These are phyloP conservation scores for Melanotaenia parkinsoni DNA, from an alignment of 2,797 vertebrate species.

Conservation along the genomic window DNA sequence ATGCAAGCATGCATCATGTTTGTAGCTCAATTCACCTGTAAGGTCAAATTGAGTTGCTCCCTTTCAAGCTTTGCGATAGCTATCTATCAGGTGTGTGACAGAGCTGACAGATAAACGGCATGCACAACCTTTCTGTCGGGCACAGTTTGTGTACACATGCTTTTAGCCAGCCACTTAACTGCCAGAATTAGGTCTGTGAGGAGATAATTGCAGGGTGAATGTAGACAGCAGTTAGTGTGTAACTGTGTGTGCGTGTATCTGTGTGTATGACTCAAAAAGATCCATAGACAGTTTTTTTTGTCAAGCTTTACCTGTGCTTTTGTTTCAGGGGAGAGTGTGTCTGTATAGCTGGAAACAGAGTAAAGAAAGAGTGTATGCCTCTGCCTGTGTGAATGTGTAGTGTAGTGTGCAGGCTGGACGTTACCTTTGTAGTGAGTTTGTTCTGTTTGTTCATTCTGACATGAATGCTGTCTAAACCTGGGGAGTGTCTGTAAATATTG, in stretches of 20 bases:
- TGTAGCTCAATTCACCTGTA: constrained; percentile 36
- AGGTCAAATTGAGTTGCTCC: constrained; percentile 61
- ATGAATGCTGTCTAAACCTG: constrained; percentile 77
- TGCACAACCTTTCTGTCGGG: constrained; percentile 69
- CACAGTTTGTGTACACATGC: constrained; percentile 84
- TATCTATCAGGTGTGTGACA: constrained; percentile 74
- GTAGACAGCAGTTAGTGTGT: constrained; percentile 72
- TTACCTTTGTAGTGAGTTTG: constrained; percentile 56
- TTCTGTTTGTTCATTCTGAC: constrained; percentile 71
- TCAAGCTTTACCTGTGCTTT: constrained; percentile 77
- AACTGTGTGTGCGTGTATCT: constrained; percentile 53
- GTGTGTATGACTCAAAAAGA: constrained; percentile 69
- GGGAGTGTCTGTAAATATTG: constrained; percentile 83
- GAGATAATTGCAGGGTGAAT: constrained; percentile 83
- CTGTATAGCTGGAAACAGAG: constrained; percentile 23
- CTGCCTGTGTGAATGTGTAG: constrained; percentile 48
- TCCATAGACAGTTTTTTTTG: constrained; percentile 78
- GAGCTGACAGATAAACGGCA: constrained; percentile 73
- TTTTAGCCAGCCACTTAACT: constrained; percentile 86
- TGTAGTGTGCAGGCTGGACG: constrained; percentile 62
- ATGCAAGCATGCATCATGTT: constrained; percentile 21
- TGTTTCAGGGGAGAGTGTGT: constrained; percentile 61
- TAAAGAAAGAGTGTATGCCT: constrained; percentile 45
- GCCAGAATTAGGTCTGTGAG: constrained; percentile 79
- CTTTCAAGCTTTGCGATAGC: constrained; percentile 55